These are phyloP conservation scores for Heteronetta atricapilla DNA, from an alignment of 2,113 vertebrate genomes.

Conservation along the genomic window DNA sequence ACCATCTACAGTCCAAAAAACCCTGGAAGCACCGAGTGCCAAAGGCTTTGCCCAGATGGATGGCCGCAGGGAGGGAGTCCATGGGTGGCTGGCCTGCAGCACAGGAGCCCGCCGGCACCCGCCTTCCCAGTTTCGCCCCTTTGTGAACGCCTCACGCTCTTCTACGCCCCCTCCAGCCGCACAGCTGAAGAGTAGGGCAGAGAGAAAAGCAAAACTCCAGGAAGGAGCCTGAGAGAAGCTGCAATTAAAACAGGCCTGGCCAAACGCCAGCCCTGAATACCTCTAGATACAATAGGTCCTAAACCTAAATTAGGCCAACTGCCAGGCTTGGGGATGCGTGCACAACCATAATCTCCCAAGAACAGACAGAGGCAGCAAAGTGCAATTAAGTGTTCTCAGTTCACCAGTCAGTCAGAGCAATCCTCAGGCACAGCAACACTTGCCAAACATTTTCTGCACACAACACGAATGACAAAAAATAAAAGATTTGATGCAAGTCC, in stretches of 20 bases:
- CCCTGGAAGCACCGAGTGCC: neutral
- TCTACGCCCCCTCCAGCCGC: conserved; percentile 32
- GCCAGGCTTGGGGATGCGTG: conserved; percentile 14
- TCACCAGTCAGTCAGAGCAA: conserved; percentile 32
- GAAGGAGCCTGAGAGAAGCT: conserved; percentile 66
- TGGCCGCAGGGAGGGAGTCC: neutral
- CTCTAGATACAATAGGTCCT: conserved; percentile 52
- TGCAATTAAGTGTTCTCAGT: conserved; percentile 49
- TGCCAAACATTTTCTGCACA: neutral
- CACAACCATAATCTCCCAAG: conserved; percentile 37
- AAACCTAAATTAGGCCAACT: conserved; percentile 66
- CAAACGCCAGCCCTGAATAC: conserved; percentile 52
- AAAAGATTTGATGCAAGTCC: neutral
- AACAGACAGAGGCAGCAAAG: conserved; percentile 40
- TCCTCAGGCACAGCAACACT: neutral
- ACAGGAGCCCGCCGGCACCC: neutral
- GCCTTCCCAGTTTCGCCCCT: conserved; percentile 13
- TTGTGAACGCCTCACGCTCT: conserved; percentile 7
- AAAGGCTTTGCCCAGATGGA: conserved; percentile 14
- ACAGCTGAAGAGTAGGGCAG: neutral
- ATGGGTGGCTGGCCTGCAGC: conserved; percentile 33
- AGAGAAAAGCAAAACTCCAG: conserved; percentile 42
- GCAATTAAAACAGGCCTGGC: conserved; percentile 65
- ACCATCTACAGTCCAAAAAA: neutral
- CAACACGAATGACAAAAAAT: neutral